These are phyloP conservation scores for Hucho hucho DNA, from an alignment of 2,113 vertebrate genomes.

Conservation along the genomic window DNA sequence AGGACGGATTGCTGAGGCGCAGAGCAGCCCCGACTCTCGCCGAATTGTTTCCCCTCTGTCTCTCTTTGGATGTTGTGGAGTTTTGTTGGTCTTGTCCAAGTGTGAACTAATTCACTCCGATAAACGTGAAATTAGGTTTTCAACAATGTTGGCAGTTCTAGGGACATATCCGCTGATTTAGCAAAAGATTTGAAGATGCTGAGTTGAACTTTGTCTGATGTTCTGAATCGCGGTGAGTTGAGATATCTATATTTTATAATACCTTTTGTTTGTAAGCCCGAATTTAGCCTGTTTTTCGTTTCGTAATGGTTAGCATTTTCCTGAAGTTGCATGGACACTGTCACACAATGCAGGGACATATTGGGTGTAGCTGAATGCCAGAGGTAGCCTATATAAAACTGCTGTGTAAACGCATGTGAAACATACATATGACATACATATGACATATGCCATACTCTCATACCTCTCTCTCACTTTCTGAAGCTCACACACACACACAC, in stretches of 20 bases:
- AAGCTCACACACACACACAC: no score
- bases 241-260: background rate
- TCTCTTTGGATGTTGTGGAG: slow-evolving; percentile 4
- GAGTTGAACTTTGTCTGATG: slow-evolving; percentile 63
- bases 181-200: slow-evolving; percentile 59
- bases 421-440: no score
- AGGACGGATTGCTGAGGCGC: slow-evolving; percentile 47
- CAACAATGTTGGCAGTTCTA: background rate
- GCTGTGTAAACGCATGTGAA: background rate
- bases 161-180: slow-evolving; percentile 33
- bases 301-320: background rate
- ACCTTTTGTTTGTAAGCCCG: no score
- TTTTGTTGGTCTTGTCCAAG: slow-evolving; percentile 10
- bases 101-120: background rate
- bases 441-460: background rate
- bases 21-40: background rate
- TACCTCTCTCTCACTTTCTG: background rate
- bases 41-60: slow-evolving; percentile 19
- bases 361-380: background rate
- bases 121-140: background rate
- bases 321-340: background rate
- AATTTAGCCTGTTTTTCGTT: background rate
- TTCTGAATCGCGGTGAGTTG: slow-evolving; percentile 69
- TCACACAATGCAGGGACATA: no score
- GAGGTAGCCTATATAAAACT: background rate